These are phyloP conservation scores for Andrena praecox DNA, from an alignment of 2,888 invertebrate genomes.

Conservation along the genomic window DNA sequence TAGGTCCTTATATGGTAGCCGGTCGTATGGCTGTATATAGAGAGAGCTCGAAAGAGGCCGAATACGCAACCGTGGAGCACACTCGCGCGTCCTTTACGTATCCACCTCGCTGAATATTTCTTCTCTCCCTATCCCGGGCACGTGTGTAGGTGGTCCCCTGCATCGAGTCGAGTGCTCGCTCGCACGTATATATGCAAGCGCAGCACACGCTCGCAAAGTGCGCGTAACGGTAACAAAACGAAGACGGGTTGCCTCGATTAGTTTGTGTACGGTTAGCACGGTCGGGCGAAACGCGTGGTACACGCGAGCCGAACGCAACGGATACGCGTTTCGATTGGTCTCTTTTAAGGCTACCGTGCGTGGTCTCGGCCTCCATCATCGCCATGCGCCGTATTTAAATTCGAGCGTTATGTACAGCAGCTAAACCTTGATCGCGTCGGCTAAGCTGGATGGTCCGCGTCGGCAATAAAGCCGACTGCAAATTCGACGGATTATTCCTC, in stretches of 20 bases:
- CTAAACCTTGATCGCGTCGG: background rate
- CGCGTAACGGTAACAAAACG: slow-evolving; percentile 67
- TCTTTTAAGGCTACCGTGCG: slow-evolving; percentile 28
- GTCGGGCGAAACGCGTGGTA: slow-evolving; percentile 32
- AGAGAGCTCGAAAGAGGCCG: slow-evolving; percentile 79
- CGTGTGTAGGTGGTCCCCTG: slow-evolving; percentile 28
- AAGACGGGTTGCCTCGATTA: slow-evolving; percentile 54
- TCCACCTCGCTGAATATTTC: slow-evolving; percentile 51
- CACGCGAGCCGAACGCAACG: slow-evolving; percentile 9
- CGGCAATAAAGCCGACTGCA: too few species aligned
- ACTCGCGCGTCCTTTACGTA: slow-evolving; percentile 62
- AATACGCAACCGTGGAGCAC: slow-evolving; percentile 74
- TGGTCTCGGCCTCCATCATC: background rate
- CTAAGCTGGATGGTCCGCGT: too few species aligned
- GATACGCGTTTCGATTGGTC: slow-evolving; percentile 23
- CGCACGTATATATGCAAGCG: background rate
- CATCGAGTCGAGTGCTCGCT: slow-evolving; percentile 15
- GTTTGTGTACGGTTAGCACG: slow-evolving; percentile 21
- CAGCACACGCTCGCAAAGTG: slow-evolving; percentile 10
- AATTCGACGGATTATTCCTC: too few species aligned
- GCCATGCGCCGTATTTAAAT: background rate
- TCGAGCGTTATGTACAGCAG: background rate
- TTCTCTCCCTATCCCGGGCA: slow-evolving; percentile 29
- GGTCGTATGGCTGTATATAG: slow-evolving; percentile 78
- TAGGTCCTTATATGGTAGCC: slow-evolving; percentile 81